phyloP scores from a whole-genome alignment of 53 echinoderm and acorn worm genomes.

The Holothuria leucospilota region DNA sequence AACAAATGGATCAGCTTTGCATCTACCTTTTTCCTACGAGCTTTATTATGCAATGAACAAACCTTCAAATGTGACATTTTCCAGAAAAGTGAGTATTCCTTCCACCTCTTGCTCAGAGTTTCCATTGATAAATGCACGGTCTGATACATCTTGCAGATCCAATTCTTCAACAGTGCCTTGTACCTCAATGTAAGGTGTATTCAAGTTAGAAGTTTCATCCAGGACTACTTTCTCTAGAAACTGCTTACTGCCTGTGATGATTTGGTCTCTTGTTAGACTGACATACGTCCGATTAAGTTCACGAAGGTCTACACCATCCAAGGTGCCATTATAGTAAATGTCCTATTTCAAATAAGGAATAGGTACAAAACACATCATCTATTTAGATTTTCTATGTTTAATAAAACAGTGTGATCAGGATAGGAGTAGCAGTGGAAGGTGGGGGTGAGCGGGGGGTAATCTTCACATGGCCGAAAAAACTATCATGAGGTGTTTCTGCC shows the following conservation, averaged over 20 bases:
- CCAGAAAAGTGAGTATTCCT: slow-evolving; percentile 70
- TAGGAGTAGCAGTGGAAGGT: no score
- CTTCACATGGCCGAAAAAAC: no score
- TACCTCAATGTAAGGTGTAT: slow-evolving; percentile 45
- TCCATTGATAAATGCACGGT: slow-evolving; percentile 55
- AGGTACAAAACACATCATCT: no score
- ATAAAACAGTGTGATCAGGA: no score
- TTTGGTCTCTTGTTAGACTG: slow-evolving; percentile 70
- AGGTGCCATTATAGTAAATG: slow-evolving; percentile 53
- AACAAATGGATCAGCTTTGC: no score
- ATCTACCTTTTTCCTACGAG: no score
- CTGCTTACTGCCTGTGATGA: slow-evolving; percentile 72
- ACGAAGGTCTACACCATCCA: slow-evolving; percentile 75
- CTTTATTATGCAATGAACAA: neutral
- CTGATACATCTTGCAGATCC: slow-evolving; percentile 61
- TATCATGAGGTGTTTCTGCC: no score
- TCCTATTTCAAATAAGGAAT: slow-evolving; percentile 40
- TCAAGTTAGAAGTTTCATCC: slow-evolving; percentile 44
- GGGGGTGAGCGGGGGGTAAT: no score
- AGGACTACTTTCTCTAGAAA: slow-evolving; percentile 56
- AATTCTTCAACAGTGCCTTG: slow-evolving; percentile 57
- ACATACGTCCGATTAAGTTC: slow-evolving; percentile 71
- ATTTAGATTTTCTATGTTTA: no score
- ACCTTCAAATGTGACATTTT: slow-evolving; percentile 74
- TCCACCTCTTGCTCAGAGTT: slow-evolving; percentile 50